Conservation (phyloP, 1,140 invertebrate species). For the Anoplophora glabripennis region DNA sequence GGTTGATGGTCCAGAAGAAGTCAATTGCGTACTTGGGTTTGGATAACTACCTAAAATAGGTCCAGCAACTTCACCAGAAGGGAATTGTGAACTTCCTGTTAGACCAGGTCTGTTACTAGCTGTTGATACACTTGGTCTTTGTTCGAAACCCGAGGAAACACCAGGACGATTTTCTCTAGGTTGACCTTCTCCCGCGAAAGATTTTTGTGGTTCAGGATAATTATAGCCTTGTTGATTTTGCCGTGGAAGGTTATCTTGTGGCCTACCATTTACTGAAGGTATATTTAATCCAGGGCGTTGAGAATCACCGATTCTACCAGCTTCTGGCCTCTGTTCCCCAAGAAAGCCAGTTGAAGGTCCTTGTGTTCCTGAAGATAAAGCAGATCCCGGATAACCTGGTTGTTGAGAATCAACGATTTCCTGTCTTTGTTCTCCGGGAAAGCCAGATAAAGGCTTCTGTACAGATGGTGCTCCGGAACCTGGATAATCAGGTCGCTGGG, state of each 20-base stretch:
- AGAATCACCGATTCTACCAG: too few species aligned
- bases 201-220: slow-evolving; percentile 12
- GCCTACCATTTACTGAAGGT: neutral
- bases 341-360: too few species aligned
- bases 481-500: slow-evolving; percentile 25
- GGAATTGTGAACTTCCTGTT: neutral
- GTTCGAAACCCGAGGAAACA: too few species aligned
- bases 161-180: slow-evolving; percentile 50
- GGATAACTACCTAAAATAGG: too few species aligned
- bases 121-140: too few species aligned
- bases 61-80: too few species aligned
- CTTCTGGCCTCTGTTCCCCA: too few species aligned
- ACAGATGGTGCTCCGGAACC: slow-evolving; percentile 29
- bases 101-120: too few species aligned
- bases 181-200: neutral
- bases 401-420: slow-evolving; percentile 19
- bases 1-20: slow-evolving; percentile 15
- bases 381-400: slow-evolving; percentile 25
- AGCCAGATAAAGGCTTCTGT: slow-evolving; percentile 7
- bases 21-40: neutral
- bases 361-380: slow-evolving; percentile 12
- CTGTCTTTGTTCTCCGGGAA: too few species aligned
- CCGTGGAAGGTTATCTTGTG: slow-evolving; percentile 26
- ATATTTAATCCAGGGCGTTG: too few species aligned
- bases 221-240: slow-evolving; percentile 27